Conservation (phyloP, 1,140 invertebrate genomes). For the Cyclargus thomasi region DNA sequence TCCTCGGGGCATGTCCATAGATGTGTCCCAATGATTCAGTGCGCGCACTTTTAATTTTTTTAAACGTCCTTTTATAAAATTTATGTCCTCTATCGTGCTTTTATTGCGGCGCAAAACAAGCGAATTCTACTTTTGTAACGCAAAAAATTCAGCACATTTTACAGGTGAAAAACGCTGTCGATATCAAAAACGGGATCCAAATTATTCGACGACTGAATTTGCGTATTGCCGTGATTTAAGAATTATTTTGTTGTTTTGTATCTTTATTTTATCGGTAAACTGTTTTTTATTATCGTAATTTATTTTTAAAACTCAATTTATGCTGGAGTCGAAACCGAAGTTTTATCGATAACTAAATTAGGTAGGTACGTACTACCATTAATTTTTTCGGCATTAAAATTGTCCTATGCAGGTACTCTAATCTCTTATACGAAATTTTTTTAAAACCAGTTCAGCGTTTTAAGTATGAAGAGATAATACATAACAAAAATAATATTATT, state of each 20-base stretch:
- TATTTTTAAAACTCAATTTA: no score
- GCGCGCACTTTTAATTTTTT: conserved; percentile 54
- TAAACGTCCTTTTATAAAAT: conserved; percentile 42
- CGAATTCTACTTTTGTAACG: conserved; percentile 29
- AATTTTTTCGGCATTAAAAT: no score
- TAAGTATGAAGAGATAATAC: no score
- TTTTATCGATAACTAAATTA: no score
- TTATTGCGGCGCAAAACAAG: conserved; percentile 33
- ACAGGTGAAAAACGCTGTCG: conserved; percentile 7
- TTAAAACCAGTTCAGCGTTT: no score
- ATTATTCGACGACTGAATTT: neutral
- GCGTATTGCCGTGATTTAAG: neutral
- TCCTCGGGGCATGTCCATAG: conserved; percentile 46
- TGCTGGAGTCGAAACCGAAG: no score
- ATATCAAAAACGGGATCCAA: neutral
- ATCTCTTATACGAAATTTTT: no score
- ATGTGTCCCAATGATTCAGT: conserved; percentile 51
- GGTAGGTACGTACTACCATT: no score
- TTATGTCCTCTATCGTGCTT: conserved; percentile 49
- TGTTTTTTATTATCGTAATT: no score
- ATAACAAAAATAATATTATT: no score
- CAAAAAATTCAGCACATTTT: conserved; percentile 24
- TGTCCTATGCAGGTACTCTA: no score
- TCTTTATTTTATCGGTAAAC: no score
- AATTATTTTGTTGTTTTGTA: neutral